phyloP scores from a whole-genome alignment of 2,888 invertebrate genomes.

The Rhogogaster chlorosoma region DNA sequence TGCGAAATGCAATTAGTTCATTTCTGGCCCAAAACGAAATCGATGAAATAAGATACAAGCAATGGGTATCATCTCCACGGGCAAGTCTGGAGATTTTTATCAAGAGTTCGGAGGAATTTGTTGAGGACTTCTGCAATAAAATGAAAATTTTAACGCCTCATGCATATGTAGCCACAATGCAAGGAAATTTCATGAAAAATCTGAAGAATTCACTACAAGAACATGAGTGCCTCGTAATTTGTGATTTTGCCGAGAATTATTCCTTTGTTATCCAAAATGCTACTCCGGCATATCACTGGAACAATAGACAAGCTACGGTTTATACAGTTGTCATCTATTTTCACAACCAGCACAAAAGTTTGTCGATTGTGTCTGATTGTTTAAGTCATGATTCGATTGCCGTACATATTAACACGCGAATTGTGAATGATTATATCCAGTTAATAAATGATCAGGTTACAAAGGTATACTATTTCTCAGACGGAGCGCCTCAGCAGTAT shows the following conservation, averaged over 20 bases:
- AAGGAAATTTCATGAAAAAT: neutral
- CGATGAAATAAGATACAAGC: too few species aligned
- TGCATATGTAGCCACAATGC: neutral
- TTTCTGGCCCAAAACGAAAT: too few species aligned
- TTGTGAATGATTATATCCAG: neutral
- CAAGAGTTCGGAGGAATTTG: too few species aligned
- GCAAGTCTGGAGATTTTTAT: too few species aligned
- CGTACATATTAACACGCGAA: neutral
- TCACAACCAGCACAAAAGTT: constrained; percentile 21
- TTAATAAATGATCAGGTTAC: neutral
- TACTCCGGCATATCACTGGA: constrained; percentile 51
- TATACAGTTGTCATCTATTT: constrained; percentile 44
- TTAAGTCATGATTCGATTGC: constrained; percentile 38
- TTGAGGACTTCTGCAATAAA: neutral
- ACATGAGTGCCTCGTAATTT: neutral
- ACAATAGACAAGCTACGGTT: constrained; percentile 41
- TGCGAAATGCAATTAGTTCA: too few species aligned
- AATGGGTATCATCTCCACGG: too few species aligned
- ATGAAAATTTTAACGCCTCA: neutral
- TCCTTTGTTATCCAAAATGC: constrained; percentile 42
- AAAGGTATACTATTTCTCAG: too few species aligned
- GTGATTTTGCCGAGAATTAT: constrained; percentile 11
- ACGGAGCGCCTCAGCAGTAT: too few species aligned
- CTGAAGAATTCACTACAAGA: neutral
- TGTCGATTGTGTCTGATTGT: constrained; percentile 37